Conservation (phyloP, 2,797 vertebrate species). For the Notoglanidium macrostoma region DNA sequence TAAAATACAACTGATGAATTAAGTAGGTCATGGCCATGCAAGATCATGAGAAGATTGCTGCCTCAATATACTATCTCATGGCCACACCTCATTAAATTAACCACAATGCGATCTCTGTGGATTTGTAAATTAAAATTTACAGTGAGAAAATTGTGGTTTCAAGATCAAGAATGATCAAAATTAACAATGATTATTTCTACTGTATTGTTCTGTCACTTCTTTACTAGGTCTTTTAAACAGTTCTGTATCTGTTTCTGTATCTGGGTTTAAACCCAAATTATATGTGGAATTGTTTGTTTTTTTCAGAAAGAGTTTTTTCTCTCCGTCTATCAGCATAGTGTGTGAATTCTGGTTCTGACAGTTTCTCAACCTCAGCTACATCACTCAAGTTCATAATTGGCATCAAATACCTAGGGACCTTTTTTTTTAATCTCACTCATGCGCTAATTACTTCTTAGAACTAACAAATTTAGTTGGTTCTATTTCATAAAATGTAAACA, state of each 20-base stretch:
- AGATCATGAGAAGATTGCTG: not conserved
- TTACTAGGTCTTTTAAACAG: not conserved
- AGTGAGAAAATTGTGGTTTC: not conserved
- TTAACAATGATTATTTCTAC: not conserved
- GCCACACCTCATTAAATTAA: not conserved
- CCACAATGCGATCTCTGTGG: not conserved
- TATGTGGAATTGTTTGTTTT: not conserved
- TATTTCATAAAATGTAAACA: not conserved
- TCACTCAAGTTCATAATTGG: not conserved
- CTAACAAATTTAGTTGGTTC: not conserved
- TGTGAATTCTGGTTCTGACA: not conserved
- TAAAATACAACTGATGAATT: not conserved
- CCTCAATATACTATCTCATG: not conserved
- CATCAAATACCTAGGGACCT: not conserved
- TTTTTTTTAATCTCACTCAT: not conserved
- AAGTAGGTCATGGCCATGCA: not conserved
- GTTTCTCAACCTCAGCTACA: not conserved
- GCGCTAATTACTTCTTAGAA: not conserved
- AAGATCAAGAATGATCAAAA: not conserved
- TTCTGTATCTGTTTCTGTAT: not conserved
- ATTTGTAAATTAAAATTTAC: not conserved
- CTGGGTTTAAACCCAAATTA: not conserved
- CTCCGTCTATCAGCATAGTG: not conserved
- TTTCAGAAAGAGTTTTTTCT: not conserved
- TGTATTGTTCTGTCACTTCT: conserved; percentile 3